phyloP scores from a whole-genome alignment of 2,113 vertebrate genomes.

The Paratilapia polleni region DNA sequence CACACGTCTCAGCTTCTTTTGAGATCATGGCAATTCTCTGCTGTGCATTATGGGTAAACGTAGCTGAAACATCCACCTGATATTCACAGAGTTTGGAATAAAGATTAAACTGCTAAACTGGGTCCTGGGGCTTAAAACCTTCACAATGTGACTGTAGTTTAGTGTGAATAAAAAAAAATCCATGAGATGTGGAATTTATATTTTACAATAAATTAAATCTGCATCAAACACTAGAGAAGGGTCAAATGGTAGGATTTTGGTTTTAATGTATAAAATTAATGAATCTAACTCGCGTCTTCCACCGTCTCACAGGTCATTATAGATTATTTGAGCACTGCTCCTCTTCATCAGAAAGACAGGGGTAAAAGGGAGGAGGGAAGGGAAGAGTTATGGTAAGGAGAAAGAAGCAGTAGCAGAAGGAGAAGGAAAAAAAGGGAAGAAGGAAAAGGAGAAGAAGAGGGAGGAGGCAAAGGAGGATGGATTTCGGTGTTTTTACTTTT shows the following conservation, averaged over 20 bases:
- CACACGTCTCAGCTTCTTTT: not conserved
- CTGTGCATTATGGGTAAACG: not conserved
- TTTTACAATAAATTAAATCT: not conserved
- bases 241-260: rapidly evolving
- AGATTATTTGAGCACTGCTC: not conserved
- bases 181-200: too few relatives aligned
- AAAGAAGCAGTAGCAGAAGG: too few relatives aligned
- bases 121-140: not conserved
- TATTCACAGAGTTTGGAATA: not conserved
- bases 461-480: not conserved
- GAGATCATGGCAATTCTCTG: not conserved
- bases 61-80: not conserved
- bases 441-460: not conserved
- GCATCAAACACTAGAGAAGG: not conserved
- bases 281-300: not conserved
- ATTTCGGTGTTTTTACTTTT: not conserved
- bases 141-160: not conserved
- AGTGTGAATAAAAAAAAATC: too few relatives aligned
- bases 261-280: not conserved
- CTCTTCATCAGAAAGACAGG: not conserved
- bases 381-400: too few relatives aligned
- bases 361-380: not conserved
- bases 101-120: not conserved
- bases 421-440: rapidly evolving
- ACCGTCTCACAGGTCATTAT: not conserved